These are phyloP conservation scores for Echiichthys vipera DNA, from an alignment of 2,797 vertebrate genomes.

Conservation along the genomic window DNA sequence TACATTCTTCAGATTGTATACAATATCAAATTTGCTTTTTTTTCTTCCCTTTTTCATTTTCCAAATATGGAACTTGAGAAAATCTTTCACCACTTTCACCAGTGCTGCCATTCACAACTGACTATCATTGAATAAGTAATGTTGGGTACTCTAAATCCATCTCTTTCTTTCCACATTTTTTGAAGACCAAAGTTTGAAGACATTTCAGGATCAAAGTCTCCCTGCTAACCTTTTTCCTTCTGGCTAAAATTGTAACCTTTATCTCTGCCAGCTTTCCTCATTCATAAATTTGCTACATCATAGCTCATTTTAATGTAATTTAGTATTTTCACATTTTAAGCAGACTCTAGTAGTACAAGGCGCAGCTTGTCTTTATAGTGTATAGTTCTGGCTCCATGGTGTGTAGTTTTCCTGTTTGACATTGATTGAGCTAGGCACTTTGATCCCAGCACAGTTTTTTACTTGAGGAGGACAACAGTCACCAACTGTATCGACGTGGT, in stretches of 20 bases:
- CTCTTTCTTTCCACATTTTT: conserved; percentile 1
- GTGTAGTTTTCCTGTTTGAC: conserved; percentile 51
- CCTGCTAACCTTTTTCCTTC: not conserved
- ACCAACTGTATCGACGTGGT: conserved; percentile 45
- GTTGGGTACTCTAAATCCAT: not conserved
- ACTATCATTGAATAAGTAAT: conserved; percentile 20
- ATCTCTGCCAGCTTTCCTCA: not conserved
- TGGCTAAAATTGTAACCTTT: not conserved
- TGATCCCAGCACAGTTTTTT: conserved; percentile 52
- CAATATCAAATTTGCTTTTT: conserved; percentile 65
- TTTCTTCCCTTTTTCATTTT: conserved; percentile 2
- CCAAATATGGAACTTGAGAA: conserved; percentile 2
- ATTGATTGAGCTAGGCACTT: conserved; percentile 56
- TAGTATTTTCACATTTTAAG: conserved; percentile 26
- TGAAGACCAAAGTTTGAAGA: conserved; percentile 5
- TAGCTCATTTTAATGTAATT: conserved; percentile 25
- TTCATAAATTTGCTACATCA: not conserved
- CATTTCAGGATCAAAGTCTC: conserved; percentile 1
- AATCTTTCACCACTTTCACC: not conserved
- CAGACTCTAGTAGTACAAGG: conserved; percentile 18
- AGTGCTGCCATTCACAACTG: conserved; percentile 5
- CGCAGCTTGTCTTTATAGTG: conserved; percentile 9
- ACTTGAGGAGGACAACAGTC: conserved; percentile 56
- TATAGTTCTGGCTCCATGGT: conserved; percentile 31
- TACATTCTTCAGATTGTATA: conserved; percentile 76